Evolutionary conservation across 2,888 invertebrate genomes (phyloP).

Genomic region (Hymenopus coronatus): DNA sequence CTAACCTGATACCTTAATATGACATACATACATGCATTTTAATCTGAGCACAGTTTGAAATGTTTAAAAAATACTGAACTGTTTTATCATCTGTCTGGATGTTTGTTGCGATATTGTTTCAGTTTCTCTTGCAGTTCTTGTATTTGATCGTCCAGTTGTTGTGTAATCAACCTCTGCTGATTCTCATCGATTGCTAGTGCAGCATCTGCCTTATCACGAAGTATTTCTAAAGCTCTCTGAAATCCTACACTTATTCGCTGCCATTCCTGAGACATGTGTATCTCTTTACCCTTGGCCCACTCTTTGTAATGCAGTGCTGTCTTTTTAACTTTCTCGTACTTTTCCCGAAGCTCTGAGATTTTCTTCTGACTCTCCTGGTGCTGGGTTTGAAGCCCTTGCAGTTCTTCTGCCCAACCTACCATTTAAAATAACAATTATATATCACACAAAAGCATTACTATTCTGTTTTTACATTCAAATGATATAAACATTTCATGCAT

Average conservation of each 20-base stretch:
- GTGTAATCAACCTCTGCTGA: neutral
- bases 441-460: neutral
- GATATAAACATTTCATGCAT: too few relatives aligned
- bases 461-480: neutral
- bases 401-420: constrained; percentile 5
- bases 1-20: neutral
- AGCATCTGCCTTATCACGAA: neutral
- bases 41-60: neutral
- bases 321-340: constrained; percentile 1
- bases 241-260: neutral
- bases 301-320: neutral
- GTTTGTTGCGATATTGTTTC: neutral
- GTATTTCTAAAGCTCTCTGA: neutral
- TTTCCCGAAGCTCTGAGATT: neutral
- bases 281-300: neutral
- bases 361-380: neutral
- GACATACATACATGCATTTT: neutral
- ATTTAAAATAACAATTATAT: neutral
- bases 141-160: neutral
- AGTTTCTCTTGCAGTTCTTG: constrained; percentile 1
- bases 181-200: neutral
- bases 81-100: neutral
- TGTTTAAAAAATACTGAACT: neutral
- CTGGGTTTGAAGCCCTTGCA: neutral
- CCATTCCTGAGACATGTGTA: constrained; percentile 1